These are phyloP conservation scores for Disparrhopalites patrizii DNA, from an alignment of 2,888 invertebrate species.

Conservation along the genomic window DNA sequence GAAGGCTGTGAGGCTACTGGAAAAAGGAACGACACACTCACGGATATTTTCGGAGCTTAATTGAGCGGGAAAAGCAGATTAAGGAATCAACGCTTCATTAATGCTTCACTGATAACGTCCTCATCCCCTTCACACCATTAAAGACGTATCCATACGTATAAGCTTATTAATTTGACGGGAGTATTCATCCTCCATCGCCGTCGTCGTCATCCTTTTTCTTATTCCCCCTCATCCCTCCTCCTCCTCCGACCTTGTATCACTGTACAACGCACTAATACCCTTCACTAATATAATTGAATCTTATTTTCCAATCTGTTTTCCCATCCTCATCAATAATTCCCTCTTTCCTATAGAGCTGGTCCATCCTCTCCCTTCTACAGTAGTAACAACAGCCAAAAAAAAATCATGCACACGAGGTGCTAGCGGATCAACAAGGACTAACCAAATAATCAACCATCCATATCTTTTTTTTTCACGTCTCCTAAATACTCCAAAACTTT, in stretches of 20 bases:
- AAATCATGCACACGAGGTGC: no score
- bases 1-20: no score
- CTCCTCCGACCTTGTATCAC: not conserved
- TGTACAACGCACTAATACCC: not conserved
- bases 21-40: slow-evolving; percentile 27
- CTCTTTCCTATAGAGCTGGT: no score
- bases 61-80: slow-evolving; percentile 49
- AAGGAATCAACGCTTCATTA: slow-evolving; percentile 49
- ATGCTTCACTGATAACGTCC: slow-evolving; percentile 36
- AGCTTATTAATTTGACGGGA: slow-evolving; percentile 6
- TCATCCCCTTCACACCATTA: slow-evolving; percentile 11
- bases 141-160: not conserved
- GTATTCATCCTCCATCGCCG: not conserved
- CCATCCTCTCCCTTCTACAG: no score
- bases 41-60: slow-evolving; percentile 46
- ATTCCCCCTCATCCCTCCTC: not conserved
- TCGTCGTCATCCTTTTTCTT: no score
- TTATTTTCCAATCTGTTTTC: not conserved
- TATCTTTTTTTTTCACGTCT: no score
- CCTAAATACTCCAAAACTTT: no score
- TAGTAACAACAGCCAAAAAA: no score
- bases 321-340: not conserved
- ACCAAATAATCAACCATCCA: no score
- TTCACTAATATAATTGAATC: not conserved
- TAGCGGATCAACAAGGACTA: no score